A percentile compares a stretch with the other conserved stretches of the same genome.
Conservation (phyloP, 2,797 vertebrate genomes). For the Allobates femoralis region DNA sequence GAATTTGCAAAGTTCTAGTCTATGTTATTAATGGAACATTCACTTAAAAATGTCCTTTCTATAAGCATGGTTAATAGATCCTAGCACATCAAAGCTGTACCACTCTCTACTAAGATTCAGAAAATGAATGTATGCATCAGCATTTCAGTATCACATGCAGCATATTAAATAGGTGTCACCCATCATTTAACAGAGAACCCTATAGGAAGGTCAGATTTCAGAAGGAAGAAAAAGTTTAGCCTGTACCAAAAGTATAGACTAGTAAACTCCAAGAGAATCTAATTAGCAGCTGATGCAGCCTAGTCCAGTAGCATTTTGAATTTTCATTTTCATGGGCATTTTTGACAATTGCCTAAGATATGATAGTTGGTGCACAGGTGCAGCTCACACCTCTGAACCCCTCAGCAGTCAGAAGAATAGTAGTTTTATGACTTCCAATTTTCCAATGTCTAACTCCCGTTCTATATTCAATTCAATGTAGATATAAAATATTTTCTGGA, state of each 20-base stretch:
- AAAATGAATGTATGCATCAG: conserved; percentile 60
- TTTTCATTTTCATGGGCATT: too few relatives aligned
- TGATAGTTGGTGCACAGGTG: too few relatives aligned
- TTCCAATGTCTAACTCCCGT: too few relatives aligned
- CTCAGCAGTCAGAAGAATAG: too few relatives aligned
- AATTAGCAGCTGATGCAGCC: background rate
- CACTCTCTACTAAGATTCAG: conserved; percentile 44
- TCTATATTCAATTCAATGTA: too few relatives aligned
- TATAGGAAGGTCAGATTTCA: conserved; percentile 50
- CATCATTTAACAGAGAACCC: conserved; percentile 54
- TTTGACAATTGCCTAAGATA: too few relatives aligned
- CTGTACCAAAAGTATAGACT: conserved; percentile 11
- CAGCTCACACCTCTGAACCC: too few relatives aligned
- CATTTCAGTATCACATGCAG: conserved; percentile 53
- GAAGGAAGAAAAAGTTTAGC: conserved; percentile 37
- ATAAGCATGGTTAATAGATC: conserved; percentile 59
- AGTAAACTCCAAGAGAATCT: conserved; percentile 4
- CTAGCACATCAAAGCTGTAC: conserved; percentile 48
- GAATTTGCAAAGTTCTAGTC: conserved; percentile 56
- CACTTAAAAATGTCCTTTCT: conserved; percentile 38
- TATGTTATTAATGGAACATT: conserved; percentile 51
- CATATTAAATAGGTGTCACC: conserved; percentile 55
- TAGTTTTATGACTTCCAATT: too few relatives aligned
- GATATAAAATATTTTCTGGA: too few relatives aligned
- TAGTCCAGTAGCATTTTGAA: background rate